Conservation (phyloP, 2,888 invertebrate species). For the Calliphora vomitoria region DNA sequence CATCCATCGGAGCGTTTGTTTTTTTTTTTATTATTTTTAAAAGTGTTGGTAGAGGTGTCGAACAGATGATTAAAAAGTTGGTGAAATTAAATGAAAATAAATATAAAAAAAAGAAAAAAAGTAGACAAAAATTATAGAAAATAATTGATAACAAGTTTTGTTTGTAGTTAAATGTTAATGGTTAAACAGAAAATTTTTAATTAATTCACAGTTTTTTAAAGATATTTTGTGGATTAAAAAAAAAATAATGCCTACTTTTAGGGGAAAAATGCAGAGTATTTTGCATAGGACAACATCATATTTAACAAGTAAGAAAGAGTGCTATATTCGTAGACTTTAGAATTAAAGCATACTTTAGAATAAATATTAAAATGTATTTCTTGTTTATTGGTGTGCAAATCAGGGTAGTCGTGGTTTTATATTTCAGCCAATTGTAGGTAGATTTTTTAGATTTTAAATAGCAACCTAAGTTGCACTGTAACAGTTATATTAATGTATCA, state of each 20-base stretch:
- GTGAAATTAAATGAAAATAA: slow-evolving; percentile 78
- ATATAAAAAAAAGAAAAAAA: slow-evolving; percentile 77
- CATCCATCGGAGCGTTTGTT: slow-evolving; percentile 73
- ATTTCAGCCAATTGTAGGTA: too few relatives aligned
- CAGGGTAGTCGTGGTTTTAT: too few relatives aligned
- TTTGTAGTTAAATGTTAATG: not conserved
- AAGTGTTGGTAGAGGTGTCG: slow-evolving; percentile 79
- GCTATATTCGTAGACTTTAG: too few relatives aligned
- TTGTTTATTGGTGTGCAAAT: too few relatives aligned
- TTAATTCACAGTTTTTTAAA: not conserved
- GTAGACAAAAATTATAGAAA: slow-evolving; percentile 74
- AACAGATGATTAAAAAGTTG: slow-evolving; percentile 84
- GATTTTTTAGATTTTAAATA: too few relatives aligned
- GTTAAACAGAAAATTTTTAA: slow-evolving; percentile 26
- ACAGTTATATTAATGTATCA: too few relatives aligned
- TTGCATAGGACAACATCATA: too few relatives aligned
- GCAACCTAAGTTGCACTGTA: too few relatives aligned
- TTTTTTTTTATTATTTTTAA: slow-evolving; percentile 29
- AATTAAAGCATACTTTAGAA: too few relatives aligned
- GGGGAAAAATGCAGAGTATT: not conserved
- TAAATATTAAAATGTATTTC: too few relatives aligned
- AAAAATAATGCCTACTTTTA: slow-evolving; percentile 28
- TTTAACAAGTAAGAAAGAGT: too few relatives aligned
- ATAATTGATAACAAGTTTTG: slow-evolving; percentile 62
- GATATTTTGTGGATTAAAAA: not conserved